Evolutionary conservation across 2,797 vertebrate genomes (phyloP), one percentile per base, ranked within the genome.

Genomic region (Alcedo atthis): DNA sequence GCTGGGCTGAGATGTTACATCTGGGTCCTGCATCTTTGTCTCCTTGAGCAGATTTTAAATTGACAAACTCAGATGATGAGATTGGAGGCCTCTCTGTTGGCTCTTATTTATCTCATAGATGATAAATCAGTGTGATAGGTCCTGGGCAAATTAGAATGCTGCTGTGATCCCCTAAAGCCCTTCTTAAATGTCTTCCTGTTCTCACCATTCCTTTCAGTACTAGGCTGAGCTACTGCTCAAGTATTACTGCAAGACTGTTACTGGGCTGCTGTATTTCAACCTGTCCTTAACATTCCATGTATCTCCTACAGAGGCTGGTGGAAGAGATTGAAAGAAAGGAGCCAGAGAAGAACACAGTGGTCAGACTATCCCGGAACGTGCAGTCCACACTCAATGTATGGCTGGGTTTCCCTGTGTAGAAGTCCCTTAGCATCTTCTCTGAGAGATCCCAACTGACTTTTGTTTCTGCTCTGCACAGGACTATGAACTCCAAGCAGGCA

Each of bases 251-350:
- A 55, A 5, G 43, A 37, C 21, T 26, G 4, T 76, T 68, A 15
- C 17, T 69, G 53, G 15, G 28, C 48, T 79, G 49, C 22, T 75
- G 19, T 59, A 3, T 81, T 57, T 91, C 61, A 61, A 2, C 22
- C 37, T 55, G 40, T 76, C 32, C 73, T n/a, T 82, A 64, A 75
- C 46, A 19, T 40, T 22, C 2, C 9, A 1, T 94, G 48, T 90
- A 20, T 84, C 35, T 94, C 37, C 42, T 92, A 58, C 96, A 99
- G 99, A 99, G 98, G 85, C 97, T 98, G 87, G 95, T 98, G 64
- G 98, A 98, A 6, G 99, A 99, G 96, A 98, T 99, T 40, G 97
- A 98, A 83, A 97, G 98, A 80, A 99, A 98, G 78, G 98, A 98
- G 58, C 96, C 96, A 1, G 98, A 99, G 81, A 97, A 98, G 90